Base-by-base conservation (phyloP, 1,140 invertebrate species). In the Octopus sinensis region DNA sequence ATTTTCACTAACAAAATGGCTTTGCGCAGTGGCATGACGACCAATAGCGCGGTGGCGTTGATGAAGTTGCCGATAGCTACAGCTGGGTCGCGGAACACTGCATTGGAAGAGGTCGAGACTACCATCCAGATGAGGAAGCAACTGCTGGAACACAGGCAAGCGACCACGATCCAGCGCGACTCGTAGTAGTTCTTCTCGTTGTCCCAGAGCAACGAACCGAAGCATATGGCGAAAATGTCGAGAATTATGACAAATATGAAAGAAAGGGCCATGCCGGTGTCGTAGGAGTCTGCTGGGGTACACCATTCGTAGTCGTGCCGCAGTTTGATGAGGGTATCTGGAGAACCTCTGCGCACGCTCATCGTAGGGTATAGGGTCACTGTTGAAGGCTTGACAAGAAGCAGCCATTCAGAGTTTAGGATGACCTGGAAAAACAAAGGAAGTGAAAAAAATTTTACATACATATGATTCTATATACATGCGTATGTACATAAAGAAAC, bases 231-330 rank as follows among this genome's bases (percentile, higher is more conserved):
- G 10, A 92, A 84, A 4, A 89, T 78, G 9, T 92, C 85, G 1
- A 92, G 87, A 53, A 92, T 86, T 84, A 92, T 89, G 17, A 92
- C 89, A 80, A 92, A 92, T 4, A 91, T 85, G 56, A 92, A 88
- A 4, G 92, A 92, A 17, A 91, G 85, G 13, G 92, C 89, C 5
- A 92, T 85, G 5, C 91, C 90, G 9, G 87, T 82, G 85, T 92
- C 91, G 80, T 92, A 91, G 53, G 85, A 85, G 5, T 86, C 84
- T 4, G 71, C 23, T 5, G 89, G 86, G 82, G 87, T 86, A 53
- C 89, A 88, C 86, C 86, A 88, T 85, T 85, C 85, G 85, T 86
- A 87, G 80, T 89, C 88, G 76, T 87, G 81, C 53, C 85, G 82
- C 0, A 71, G 4, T 6, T 77, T 83, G 30, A 76, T 52, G 23